phyloP scores from a whole-genome alignment of 1,140 invertebrate species.

The Euglossa dilemma region DNA sequence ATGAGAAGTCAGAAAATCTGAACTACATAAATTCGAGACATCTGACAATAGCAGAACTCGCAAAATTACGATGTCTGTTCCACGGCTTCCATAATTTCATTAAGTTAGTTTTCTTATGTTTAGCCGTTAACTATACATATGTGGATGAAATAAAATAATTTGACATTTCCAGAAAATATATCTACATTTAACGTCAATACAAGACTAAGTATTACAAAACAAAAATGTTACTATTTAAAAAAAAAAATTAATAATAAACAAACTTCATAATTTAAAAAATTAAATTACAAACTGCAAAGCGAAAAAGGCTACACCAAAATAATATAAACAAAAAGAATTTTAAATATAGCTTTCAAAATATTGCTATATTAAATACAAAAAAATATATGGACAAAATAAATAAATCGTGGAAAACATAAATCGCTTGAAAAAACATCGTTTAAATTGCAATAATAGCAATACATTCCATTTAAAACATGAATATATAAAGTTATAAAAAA shows the following conservation, averaged over 20 bases:
- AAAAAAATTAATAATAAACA: not conserved
- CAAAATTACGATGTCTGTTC: constrained; percentile 24
- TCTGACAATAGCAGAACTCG: constrained; percentile 10
- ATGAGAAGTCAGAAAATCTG: not conserved
- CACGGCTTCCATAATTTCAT: constrained; percentile 46
- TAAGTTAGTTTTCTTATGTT: constrained; percentile 36
- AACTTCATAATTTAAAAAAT: not conserved
- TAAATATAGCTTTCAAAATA: not conserved
- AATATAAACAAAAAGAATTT: not conserved
- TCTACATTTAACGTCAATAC: not conserved
- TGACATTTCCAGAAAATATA: not conserved
- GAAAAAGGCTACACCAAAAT: not conserved
- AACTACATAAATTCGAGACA: constrained; percentile 12
- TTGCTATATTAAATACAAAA: not conserved
- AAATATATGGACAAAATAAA: not conserved
- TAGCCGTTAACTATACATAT: not conserved
- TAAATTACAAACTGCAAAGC: not conserved
- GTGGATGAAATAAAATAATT: constrained; percentile 5
- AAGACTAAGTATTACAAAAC: not conserved
- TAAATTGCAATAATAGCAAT: not conserved
- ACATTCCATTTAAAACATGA: not conserved
- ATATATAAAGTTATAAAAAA: not conserved
- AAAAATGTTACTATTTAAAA: not conserved
- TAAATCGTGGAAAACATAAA: not conserved
- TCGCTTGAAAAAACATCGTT: not conserved